These are phyloP conservation scores for Itoplectis maculator DNA, from an alignment of 2,888 invertebrate genomes.

Conservation along the genomic window DNA sequence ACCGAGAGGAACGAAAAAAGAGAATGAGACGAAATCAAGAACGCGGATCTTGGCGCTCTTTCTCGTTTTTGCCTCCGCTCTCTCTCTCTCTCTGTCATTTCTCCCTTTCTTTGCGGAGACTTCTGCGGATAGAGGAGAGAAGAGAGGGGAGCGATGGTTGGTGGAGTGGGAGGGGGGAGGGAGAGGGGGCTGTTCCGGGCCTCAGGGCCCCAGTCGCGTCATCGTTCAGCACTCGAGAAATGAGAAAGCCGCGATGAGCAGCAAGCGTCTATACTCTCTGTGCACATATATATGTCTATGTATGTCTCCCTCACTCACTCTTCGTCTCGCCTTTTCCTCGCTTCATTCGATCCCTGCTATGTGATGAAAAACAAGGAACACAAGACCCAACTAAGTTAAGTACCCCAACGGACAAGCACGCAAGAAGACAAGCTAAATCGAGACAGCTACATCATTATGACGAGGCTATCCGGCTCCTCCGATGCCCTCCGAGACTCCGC, in stretches of 20 bases:
- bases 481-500: constrained; percentile 30
- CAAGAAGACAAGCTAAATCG: constrained; percentile 75
- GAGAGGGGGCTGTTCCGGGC: constrained; percentile 5
- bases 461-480: constrained; percentile 66
- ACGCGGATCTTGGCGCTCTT: constrained; percentile 66
- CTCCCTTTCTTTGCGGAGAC: constrained; percentile 55
- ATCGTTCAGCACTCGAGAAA: constrained; percentile 64
- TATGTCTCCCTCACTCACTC: not conserved
- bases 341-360: constrained; percentile 59
- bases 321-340: not conserved
- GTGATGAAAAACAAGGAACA: constrained; percentile 72
- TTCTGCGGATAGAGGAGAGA: not conserved
- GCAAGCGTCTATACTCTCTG: not conserved
- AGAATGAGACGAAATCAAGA: constrained; percentile 53
- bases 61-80: constrained; percentile 56
- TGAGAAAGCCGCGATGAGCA: constrained; percentile 50
- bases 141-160: not conserved
- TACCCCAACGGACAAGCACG: constrained; percentile 71
- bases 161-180: too few relatives aligned
- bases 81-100: constrained; percentile 53
- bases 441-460: constrained; percentile 78
- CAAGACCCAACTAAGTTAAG: constrained; percentile 71
- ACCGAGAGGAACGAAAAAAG: constrained; percentile 11
- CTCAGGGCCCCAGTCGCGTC: constrained; percentile 46
- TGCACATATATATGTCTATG: not conserved